These are phyloP conservation scores for Sorex maritimensis DNA, from an alignment of 2,797 vertebrate genomes.

Conservation along the genomic window DNA sequence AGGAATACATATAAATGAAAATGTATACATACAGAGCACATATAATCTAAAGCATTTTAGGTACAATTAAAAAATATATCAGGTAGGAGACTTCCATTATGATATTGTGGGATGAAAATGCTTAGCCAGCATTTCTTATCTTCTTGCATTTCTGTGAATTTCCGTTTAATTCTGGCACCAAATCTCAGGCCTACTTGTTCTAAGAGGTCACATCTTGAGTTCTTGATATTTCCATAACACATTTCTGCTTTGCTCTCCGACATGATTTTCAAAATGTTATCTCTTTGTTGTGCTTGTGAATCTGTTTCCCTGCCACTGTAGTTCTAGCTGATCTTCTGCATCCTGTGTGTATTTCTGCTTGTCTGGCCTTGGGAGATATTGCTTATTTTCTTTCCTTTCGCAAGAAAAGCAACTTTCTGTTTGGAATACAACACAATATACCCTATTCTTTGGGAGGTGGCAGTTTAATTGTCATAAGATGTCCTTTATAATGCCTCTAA, in stretches of 20 bases:
- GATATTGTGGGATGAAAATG: constrained; percentile 27
- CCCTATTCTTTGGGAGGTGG: not conserved
- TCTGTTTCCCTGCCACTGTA: not conserved
- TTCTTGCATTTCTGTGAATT: constrained; percentile 7
- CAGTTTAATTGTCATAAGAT: not conserved
- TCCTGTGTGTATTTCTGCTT: constrained; percentile 61
- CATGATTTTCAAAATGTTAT: not conserved
- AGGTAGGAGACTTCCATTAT: not conserved
- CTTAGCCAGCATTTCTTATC: constrained; percentile 7
- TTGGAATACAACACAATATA: constrained; percentile 49
- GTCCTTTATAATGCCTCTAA: not conserved
- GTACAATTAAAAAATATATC: not conserved
- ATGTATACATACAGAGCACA: not conserved
- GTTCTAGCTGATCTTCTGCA: not conserved
- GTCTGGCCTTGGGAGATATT: constrained; percentile 26
- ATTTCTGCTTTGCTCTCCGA: not conserved
- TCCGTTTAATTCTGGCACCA: constrained; percentile 9
- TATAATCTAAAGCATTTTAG: not conserved
- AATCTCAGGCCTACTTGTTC: not conserved
- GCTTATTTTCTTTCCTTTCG: constrained; percentile 57
- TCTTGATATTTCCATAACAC: no score
- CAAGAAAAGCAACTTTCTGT: constrained; percentile 67
- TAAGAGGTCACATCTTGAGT: not conserved
- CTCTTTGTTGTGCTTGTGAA: not conserved
- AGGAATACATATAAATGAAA: not conserved